Percentiles rank a stretch among this genome's conserved stretches.
Conservation (phyloP, 2,888 invertebrate genomes). For the Cephus runcator region DNA sequence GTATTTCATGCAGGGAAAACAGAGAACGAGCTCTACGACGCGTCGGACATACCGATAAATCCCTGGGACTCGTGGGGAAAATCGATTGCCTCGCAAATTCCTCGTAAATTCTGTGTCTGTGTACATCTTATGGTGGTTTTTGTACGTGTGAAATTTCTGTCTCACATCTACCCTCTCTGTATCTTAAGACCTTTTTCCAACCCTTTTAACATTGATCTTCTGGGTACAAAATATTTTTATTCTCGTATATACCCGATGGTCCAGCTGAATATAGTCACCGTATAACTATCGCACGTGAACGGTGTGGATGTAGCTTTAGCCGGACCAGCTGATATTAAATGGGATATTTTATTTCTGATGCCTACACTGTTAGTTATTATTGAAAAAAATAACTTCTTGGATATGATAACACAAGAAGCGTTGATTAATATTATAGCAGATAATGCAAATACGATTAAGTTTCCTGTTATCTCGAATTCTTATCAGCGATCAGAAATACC, state of each 20-base stretch:
- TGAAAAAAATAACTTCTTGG: not conserved
- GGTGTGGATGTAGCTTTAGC: not conserved
- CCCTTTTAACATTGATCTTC: too few relatives aligned
- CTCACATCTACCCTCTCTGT: not conserved
- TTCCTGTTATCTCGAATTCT: not conserved
- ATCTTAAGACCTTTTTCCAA: not conserved
- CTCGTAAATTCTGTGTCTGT: not conserved
- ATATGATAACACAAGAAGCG: not conserved
- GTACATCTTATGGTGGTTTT: not conserved
- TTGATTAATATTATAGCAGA: not conserved
- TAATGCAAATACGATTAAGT: not conserved
- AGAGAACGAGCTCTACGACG: not conserved
- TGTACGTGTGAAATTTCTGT: not conserved
- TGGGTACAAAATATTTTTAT: not conserved
- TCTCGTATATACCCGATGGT: not conserved
- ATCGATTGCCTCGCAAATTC: not conserved
- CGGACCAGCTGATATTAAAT: not conserved
- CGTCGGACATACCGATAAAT: not conserved
- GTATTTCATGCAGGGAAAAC: not conserved
- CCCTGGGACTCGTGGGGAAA: not conserved
- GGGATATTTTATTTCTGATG: not conserved
- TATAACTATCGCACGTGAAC: not conserved
- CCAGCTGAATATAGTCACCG: not conserved
- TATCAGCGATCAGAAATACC: not conserved
- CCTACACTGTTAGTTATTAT: not conserved